Evolutionary conservation across 1,140 invertebrate genomes (phyloP).

Genomic region (Schmidtea mediterranea): DNA sequence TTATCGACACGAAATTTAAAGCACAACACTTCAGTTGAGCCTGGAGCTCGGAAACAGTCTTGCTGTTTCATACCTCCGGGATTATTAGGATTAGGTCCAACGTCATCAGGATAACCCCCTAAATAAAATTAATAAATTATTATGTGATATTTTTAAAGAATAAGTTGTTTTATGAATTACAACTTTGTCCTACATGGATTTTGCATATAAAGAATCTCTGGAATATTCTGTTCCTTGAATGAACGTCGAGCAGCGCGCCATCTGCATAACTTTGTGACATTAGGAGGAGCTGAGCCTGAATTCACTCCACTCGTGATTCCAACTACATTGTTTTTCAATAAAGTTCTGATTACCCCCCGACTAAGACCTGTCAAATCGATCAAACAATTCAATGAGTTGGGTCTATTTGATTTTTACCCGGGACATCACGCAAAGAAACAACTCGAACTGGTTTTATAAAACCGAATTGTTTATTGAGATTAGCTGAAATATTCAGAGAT

Average conservation of each 20-base stretch:
- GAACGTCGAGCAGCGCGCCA: too few relatives aligned
- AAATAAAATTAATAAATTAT: neutral
- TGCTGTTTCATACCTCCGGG: slow-evolving; percentile 13
- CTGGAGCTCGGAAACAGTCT: slow-evolving; percentile 13
- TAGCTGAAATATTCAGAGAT: slow-evolving; percentile 11
- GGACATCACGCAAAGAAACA: slow-evolving; percentile 17
- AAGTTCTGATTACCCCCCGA: slow-evolving; percentile 13
- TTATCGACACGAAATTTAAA: slow-evolving; percentile 17
- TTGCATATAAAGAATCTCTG: too few relatives aligned
- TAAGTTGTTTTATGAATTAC: neutral
- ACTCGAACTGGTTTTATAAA: slow-evolving; percentile 11
- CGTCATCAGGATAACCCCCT: slow-evolving; percentile 10
- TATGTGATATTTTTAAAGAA: neutral
- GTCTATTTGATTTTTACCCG: slow-evolving; percentile 12
- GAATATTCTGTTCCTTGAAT: too few relatives aligned
- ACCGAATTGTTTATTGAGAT: slow-evolving; percentile 12
- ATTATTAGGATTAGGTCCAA: slow-evolving; percentile 7
- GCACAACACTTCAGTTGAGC: slow-evolving; percentile 14
- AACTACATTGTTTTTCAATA: slow-evolving; percentile 11
- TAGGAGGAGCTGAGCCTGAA: slow-evolving; percentile 14
- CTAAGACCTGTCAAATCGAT: slow-evolving; percentile 14
- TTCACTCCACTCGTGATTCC: slow-evolving; percentile 18
- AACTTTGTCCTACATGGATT: neutral
- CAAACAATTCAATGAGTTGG: slow-evolving; percentile 1
- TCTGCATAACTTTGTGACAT: slow-evolving; percentile 11